Conservation (phyloP, 2,113 vertebrate species). For the Chaenogobius annularis region DNA sequence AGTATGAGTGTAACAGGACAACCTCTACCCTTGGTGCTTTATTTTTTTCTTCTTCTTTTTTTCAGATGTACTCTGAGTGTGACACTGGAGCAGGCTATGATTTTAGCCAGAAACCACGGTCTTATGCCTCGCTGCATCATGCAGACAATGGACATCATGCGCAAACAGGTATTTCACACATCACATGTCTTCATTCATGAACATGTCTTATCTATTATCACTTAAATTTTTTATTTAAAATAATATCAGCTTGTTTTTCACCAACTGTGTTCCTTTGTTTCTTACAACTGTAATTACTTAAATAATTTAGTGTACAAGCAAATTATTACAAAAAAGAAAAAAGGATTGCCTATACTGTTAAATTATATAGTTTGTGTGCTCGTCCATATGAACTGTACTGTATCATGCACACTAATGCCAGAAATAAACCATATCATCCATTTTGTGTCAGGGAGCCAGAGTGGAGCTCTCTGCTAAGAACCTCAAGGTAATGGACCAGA, state of each 20-base stretch:
- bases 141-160: conserved; percentile 98
- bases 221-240: not conserved
- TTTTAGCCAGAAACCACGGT: conserved; percentile 89
- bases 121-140: conserved; percentile 94
- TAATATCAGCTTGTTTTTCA: not conserved
- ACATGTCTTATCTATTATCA: too few relatives aligned
- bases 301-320: too few relatives aligned
- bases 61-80: conserved; percentile 88
- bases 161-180: conserved; percentile 86
- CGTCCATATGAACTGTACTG: not conserved
- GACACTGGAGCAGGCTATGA: conserved; percentile 92
- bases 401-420: not conserved
- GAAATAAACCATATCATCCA: conserved; percentile 6
- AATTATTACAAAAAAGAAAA: too few relatives aligned
- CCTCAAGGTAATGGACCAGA: conserved; percentile 95
- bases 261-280: too few relatives aligned
- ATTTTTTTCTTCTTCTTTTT: conserved; percentile 18
- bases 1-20: too few relatives aligned
- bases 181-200: not conserved
- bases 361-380: not conserved
- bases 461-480: conserved; percentile 98
- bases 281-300: too few relatives aligned
- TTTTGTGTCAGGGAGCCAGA: conserved; percentile 85
- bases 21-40: not conserved
- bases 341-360: too few relatives aligned